Evolutionary conservation across 2,797 vertebrate genomes (phyloP).

Genomic region (Sus cebifrons): DNA sequence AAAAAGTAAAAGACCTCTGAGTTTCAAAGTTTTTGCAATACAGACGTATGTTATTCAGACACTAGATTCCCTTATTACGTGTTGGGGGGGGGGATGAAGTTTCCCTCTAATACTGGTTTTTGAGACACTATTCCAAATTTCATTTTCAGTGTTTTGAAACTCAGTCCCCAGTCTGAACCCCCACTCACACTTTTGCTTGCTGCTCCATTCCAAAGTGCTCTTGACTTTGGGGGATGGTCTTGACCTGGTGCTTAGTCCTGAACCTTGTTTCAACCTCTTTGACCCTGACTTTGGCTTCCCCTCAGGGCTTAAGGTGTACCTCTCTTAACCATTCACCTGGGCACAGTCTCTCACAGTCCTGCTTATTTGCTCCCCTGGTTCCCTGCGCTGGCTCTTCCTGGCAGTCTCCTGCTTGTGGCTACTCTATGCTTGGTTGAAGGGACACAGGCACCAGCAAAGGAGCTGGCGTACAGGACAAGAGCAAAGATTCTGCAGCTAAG

Average conservation of each 20-base stretch:
- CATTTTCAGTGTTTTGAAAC: background rate
- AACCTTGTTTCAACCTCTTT: background rate
- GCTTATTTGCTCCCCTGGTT: background rate
- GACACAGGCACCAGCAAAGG: background rate
- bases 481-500: background rate
- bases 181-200: background rate
- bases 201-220: background rate
- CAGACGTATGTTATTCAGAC: accelerated
- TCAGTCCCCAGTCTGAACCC: background rate
- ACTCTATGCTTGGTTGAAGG: background rate
- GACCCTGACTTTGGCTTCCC: background rate
- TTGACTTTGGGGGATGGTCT: background rate
- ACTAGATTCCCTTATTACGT: background rate
- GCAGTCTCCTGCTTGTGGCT: background rate
- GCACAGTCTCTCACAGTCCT: background rate
- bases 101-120: background rate
- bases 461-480: background rate
- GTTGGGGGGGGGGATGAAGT: background rate
- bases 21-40: background rate
- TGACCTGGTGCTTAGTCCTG: background rate
- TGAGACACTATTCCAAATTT: background rate
- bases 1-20: background rate
- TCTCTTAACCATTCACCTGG: background rate
- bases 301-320: background rate
- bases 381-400: background rate